These are phyloP conservation scores for Kuschelorhynchus macadamiae DNA, from an alignment of 2,888 invertebrate genomes.

Conservation along the genomic window DNA sequence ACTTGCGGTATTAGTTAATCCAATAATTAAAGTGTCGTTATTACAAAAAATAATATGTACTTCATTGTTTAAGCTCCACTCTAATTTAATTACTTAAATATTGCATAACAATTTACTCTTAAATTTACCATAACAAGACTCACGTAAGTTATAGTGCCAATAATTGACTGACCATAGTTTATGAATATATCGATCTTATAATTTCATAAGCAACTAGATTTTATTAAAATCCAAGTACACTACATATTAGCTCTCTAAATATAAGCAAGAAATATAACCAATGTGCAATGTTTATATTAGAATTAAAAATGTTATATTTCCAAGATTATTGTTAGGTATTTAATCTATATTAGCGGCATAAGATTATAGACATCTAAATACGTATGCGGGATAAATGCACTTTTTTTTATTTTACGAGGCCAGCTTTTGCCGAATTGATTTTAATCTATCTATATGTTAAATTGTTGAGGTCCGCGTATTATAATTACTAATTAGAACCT, in stretches of 20 bases:
- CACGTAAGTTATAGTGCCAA: constrained; percentile 34
- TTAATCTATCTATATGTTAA: too few relatives aligned
- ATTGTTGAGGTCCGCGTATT: too few relatives aligned
- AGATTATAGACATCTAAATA: constrained; percentile 37
- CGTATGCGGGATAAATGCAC: too few relatives aligned
- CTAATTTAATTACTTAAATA: constrained; percentile 36
- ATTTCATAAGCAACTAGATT: constrained; percentile 15
- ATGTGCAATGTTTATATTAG: constrained; percentile 26
- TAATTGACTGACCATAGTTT: constrained; percentile 43
- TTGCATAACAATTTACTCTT: constrained; percentile 44
- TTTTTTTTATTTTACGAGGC: background rate
- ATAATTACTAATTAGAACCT: too few relatives aligned
- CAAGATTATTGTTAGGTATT: constrained; percentile 10
- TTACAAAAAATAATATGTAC: background rate
- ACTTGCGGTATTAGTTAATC: constrained; percentile 7
- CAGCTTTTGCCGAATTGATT: background rate
- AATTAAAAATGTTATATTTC: constrained; percentile 12
- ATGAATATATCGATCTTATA: constrained; percentile 40
- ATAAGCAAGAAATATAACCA: constrained; percentile 26
- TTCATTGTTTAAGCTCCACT: background rate
- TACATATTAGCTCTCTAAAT: constrained; percentile 41
- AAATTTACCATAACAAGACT: constrained; percentile 33
- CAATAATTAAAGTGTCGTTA: background rate
- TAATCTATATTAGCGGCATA: constrained; percentile 9
- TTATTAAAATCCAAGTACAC: constrained; percentile 26